phyloP scores from a whole-genome alignment of 2,797 vertebrate species.

The Acanthurus leucopareius region DNA sequence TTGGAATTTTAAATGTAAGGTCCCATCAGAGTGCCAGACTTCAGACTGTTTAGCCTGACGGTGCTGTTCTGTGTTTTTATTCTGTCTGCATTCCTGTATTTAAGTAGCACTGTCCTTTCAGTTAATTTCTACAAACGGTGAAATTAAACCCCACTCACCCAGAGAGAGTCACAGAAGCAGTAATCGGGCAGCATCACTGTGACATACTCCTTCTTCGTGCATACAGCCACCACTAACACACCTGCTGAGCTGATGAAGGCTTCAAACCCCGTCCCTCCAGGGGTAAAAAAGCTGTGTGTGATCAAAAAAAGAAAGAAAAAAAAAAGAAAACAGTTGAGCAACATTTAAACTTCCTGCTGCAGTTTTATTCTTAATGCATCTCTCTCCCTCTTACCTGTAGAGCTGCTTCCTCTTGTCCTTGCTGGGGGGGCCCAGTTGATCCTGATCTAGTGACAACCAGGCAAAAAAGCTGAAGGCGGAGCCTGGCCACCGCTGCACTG shows the following conservation, averaged over 20 bases:
- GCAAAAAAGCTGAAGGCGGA: slow-evolving; percentile 94
- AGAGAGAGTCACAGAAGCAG: slow-evolving; percentile 98
- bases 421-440: slow-evolving; percentile 84
- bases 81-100: not conserved
- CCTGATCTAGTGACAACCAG: slow-evolving; percentile 97
- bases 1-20: slow-evolving; percentile 5
- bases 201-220: slow-evolving; percentile 97
- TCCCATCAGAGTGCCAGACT: not conserved
- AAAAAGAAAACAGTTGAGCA: not conserved
- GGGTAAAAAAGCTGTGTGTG: slow-evolving; percentile 92
- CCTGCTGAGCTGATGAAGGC: slow-evolving; percentile 94
- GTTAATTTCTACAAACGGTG: not conserved
- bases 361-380: not conserved
- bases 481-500: slow-evolving; percentile 93
- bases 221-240: slow-evolving; percentile 94
- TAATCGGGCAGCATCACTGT: slow-evolving; percentile 96
- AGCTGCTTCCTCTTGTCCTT: slow-evolving; percentile 97
- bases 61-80: not conserved
- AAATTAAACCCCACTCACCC: slow-evolving; percentile 85
- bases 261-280: slow-evolving; percentile 95
- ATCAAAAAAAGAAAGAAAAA: not conserved
- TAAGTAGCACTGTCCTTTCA: not conserved
- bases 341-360: not conserved
- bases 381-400: slow-evolving; percentile 89
- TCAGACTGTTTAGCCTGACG: not conserved